phyloP scores from a whole-genome alignment of 2,797 vertebrate species.

The Rousettus madagascariensis region DNA sequence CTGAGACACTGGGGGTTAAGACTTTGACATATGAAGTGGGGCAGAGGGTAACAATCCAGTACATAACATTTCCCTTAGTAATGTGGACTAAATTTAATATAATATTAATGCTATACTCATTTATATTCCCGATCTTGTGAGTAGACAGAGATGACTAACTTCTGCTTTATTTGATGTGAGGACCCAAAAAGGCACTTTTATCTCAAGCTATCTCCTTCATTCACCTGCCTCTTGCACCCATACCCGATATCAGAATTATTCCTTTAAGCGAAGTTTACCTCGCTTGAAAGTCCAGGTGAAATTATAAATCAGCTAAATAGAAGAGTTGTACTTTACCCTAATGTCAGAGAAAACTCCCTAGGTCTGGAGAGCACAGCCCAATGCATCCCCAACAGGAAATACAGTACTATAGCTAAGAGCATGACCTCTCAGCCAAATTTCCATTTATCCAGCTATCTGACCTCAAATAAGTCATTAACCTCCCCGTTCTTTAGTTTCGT shows the following conservation, averaged over 20 bases:
- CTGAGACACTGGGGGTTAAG: not conserved
- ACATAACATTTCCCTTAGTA: not conserved
- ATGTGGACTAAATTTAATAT: not conserved
- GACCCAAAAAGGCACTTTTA: not conserved
- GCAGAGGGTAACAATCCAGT: not conserved
- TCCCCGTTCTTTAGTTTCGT: not conserved
- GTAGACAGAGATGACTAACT: not conserved
- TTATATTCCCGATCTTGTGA: not conserved
- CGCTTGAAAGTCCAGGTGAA: not conserved
- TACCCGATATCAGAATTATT: not conserved
- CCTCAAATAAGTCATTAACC: not conserved
- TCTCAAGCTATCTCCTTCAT: not conserved
- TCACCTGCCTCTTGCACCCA: not conserved
- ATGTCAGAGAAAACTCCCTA: not conserved
- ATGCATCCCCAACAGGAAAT: not conserved
- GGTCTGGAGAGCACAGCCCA: not conserved
- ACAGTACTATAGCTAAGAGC: not conserved
- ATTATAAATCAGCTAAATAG: not conserved
- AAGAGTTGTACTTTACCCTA: not conserved
- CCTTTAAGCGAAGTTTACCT: conserved; percentile 36
- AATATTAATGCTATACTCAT: not conserved
- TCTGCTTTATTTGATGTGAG: conserved; percentile 11
- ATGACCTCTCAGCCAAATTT: not conserved
- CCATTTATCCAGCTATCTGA: not conserved
- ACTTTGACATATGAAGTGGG: not conserved